Evolutionary conservation across 2,797 vertebrate species (phyloP), one percentile per base, ranked within the genome.

Genomic region (Poeciliopsis paucimaculata): DNA sequence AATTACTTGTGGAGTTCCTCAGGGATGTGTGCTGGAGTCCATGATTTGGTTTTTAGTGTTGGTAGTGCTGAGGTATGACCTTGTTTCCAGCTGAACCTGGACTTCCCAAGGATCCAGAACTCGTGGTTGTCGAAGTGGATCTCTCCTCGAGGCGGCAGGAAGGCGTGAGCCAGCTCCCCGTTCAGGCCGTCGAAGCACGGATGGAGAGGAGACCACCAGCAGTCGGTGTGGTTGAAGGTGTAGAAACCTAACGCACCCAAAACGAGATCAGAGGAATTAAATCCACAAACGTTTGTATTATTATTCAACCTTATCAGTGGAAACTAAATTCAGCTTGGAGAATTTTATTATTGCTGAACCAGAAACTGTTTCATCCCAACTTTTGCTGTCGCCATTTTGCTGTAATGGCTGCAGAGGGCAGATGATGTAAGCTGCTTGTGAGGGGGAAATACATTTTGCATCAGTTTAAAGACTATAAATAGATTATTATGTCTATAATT

Each of bases 101-200:
- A 96, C 88, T 94, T 95, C 5, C 96, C 96, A 0, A 97, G 94
- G 77, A 97, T 95, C 96, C 96, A 97, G 91, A 96, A 96, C 89
- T 97, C 96, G 5, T 97, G 96, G 88, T 97, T 96, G 88, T 97
- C 96, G 3, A 97, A 97, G 90, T 97, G 96, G 82, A 97, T 97
- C 79, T 97, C 96, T 1, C 96, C 96, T 0, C 93, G 89, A 0
- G 96, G 96, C 0, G 96, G 96, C 68, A 97, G 93, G 91, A 97
- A 97, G 76, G 96, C 96, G 1, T 97, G 96, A 3, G 96, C 96
- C 84, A 97, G 86, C 84, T 97, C 96, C 0, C 96, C 96, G 0
- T 97, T 96, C 62, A 96, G 90, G 0, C 96, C 96, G 0, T 97
- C 96, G 5, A 97, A 97, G 82, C 96, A 97, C 0, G 96, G 96